phyloP scores from a whole-genome alignment of 2,113 vertebrate genomes.

The Burhinus bistriatus region DNA sequence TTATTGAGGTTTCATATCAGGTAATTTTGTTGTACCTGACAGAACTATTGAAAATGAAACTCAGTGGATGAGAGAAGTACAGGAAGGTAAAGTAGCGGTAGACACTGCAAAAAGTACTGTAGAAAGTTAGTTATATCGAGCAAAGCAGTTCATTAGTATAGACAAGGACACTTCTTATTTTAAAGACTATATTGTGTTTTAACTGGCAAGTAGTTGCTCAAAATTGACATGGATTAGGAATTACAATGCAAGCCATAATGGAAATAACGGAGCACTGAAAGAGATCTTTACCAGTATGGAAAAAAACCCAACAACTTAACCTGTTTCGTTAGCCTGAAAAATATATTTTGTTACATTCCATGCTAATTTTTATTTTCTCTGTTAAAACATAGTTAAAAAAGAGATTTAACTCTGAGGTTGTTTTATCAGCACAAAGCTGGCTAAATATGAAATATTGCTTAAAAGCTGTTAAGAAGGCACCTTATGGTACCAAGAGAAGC shows the following conservation, averaged over 20 bases:
- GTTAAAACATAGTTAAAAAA: background rate
- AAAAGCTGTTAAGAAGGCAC: background rate
- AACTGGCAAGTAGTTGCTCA: background rate
- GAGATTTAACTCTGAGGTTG: background rate
- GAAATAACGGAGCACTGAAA: constrained; percentile 52
- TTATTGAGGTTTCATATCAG: background rate
- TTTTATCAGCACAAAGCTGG: background rate
- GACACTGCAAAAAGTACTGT: background rate
- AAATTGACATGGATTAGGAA: constrained; percentile 39
- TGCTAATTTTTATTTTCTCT: constrained; percentile 20
- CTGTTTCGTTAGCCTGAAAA: background rate
- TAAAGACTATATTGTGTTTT: background rate
- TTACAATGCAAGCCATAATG: constrained; percentile 46
- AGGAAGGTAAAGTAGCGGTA: background rate
- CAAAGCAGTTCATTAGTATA: background rate
- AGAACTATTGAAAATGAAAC: background rate
- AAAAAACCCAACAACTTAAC: background rate
- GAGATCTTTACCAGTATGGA: background rate
- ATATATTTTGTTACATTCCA: background rate
- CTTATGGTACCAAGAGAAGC: background rate
- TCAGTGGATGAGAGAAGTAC: background rate
- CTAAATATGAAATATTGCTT: background rate
- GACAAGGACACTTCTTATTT: background rate
- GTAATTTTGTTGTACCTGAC: background rate
- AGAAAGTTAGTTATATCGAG: background rate